A percentile compares a stretch with the other conserved stretches of the same genome.
Conservation (phyloP, 2,113 vertebrate species). For the Paralichthys olivaceus region DNA sequence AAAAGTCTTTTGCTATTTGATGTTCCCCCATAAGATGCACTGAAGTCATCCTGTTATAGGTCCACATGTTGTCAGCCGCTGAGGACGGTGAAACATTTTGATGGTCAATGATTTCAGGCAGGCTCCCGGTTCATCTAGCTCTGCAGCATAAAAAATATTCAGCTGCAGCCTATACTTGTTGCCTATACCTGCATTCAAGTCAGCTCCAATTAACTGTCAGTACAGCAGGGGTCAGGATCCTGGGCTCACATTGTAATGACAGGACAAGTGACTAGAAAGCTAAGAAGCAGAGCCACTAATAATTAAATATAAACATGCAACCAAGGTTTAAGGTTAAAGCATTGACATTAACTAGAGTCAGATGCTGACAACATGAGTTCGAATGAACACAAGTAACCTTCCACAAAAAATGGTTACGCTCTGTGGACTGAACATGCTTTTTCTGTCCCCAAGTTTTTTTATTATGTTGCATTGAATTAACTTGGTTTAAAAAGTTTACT, state of each 20-base stretch:
- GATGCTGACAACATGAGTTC: too few relatives aligned
- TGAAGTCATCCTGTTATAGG: not conserved
- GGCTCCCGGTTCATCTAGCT: not conserved
- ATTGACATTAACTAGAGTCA: not conserved
- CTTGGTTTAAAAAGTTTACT: too few relatives aligned
- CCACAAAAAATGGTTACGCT: too few relatives aligned
- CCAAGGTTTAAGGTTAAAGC: not conserved
- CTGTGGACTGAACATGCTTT: not conserved
- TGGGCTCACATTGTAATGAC: not conserved
- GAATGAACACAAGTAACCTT: not conserved
- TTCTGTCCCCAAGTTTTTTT: too few relatives aligned
- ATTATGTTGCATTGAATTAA: too few relatives aligned
- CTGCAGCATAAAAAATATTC: not conserved
- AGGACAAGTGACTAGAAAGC: not conserved
- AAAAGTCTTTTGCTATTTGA: not conserved
- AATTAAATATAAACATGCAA: not conserved
- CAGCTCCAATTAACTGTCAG: not conserved
- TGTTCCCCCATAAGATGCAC: not conserved
- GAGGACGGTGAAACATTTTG: not conserved
- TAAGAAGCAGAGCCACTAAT: not conserved
- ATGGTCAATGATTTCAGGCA: not conserved
- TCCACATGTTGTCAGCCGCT: not conserved
- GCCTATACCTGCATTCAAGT: too few relatives aligned
- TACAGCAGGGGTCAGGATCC: not conserved
- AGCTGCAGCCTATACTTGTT: not conserved